A percentile compares a stretch with the other conserved stretches of the same genome.
Conservation (phyloP, 2,888 invertebrate species). For the Sarcophaga subvicina region DNA sequence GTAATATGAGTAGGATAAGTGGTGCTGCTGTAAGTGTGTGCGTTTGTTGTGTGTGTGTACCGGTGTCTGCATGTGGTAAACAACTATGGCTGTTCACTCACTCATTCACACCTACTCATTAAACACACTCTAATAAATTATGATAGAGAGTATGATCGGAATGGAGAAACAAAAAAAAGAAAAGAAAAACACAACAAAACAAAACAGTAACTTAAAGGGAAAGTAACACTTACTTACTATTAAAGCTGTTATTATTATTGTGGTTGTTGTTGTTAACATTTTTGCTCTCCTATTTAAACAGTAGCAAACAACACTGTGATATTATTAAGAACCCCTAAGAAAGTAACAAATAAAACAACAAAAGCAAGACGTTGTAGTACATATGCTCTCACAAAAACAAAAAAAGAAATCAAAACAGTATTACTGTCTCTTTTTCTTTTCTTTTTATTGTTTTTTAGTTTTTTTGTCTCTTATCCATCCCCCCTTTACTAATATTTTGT, state of each 20-base stretch:
- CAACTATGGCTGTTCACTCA: slow-evolving; percentile 19
- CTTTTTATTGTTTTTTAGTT: too few species aligned
- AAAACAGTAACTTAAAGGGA: too few species aligned
- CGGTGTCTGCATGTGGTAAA: neutral
- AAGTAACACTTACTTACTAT: too few species aligned
- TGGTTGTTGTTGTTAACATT: too few species aligned
- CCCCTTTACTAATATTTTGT: neutral
- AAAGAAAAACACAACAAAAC: neutral
- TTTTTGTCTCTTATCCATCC: too few species aligned
- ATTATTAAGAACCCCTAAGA: neutral
- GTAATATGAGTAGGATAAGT: neutral
- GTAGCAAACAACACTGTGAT: neutral
- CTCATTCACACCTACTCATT: slow-evolving; percentile 25
- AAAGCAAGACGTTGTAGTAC: too few species aligned
- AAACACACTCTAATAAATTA: slow-evolving; percentile 2
- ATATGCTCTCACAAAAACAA: neutral
- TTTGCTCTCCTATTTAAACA: neutral
- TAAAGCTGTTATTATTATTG: too few species aligned
- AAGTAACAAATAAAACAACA: too few species aligned
- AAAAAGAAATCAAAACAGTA: neutral
- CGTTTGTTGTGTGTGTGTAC: neutral
- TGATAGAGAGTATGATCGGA: neutral
- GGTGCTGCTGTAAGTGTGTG: too few species aligned
- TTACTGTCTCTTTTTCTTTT: too few species aligned
- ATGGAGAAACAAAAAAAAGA: neutral